phyloP scores from a whole-genome alignment of 1,140 invertebrate species.

The Papilio dardanus region DNA sequence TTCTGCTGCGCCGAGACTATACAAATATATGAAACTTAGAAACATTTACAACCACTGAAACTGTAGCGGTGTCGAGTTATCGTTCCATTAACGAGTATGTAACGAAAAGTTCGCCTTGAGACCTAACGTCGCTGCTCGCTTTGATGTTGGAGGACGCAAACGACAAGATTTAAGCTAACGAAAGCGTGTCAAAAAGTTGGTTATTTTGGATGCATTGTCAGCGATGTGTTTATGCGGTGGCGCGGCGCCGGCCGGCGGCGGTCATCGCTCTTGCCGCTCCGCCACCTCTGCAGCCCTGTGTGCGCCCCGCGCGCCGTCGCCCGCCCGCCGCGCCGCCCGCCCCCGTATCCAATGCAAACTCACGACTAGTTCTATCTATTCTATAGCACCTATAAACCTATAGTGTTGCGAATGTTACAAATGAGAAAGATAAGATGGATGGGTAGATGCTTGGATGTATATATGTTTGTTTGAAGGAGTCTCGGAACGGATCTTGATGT shows the following conservation, averaged over 20 bases:
- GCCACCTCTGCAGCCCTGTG: constrained; percentile 55
- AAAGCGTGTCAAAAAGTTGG: constrained; percentile 11
- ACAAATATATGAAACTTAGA: neutral
- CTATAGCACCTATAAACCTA: no score
- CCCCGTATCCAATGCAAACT: no score
- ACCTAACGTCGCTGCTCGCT: no score
- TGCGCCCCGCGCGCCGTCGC: no score
- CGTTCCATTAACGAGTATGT: no score
- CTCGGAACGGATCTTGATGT: neutral
- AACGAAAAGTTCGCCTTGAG: neutral
- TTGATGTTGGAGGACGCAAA: neutral
- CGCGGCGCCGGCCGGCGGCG: constrained; percentile 54
- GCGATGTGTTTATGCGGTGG: constrained; percentile 44
- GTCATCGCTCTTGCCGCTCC: constrained; percentile 74
- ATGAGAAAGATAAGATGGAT: no score
- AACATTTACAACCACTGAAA: neutral
- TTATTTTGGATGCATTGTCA: neutral
- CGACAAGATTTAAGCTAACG: neutral
- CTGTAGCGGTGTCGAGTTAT: no score
- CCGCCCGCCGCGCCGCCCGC: no score
- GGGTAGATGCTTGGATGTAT: no score
- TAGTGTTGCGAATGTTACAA: no score
- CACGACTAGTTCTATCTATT: no score
- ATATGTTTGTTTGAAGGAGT: no score
- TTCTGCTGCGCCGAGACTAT: neutral